Conservation (phyloP, 2,888 invertebrate species). For the Dimorphilus gyrociliatus region DNA sequence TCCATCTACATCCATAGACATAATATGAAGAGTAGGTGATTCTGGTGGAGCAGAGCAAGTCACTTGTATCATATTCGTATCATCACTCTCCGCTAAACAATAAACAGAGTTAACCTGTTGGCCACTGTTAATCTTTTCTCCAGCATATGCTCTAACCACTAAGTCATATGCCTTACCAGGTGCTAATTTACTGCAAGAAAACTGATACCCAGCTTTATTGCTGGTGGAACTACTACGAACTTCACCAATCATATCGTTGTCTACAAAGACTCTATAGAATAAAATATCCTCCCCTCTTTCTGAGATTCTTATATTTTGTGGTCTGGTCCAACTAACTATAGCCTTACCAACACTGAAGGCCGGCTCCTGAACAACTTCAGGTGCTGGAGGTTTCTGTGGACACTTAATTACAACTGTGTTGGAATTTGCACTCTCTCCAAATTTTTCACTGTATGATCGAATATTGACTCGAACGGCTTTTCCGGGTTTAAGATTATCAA, state of each 20-base stretch:
- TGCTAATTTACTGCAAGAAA: too few relatives aligned
- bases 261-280: too few relatives aligned
- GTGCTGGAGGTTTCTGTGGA: constrained; percentile 23
- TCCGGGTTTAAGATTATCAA: constrained; percentile 33
- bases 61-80: constrained; percentile 30
- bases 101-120: constrained; percentile 22
- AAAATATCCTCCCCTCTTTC: constrained; percentile 3
- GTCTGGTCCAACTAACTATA: constrained; percentile 32
- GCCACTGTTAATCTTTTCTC: constrained; percentile 20
- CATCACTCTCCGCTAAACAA: constrained; percentile 28
- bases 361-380: constrained; percentile 27
- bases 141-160: constrained; percentile 25
- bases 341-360: constrained; percentile 30
- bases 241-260: too few relatives aligned
- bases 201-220: too few relatives aligned
- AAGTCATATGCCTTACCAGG: too few relatives aligned
- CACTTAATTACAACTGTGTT: too few relatives aligned
- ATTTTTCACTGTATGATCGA: too few relatives aligned
- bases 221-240: too few relatives aligned
- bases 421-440: too few relatives aligned
- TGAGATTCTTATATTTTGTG: too few relatives aligned
- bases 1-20: constrained; percentile 31
- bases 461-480: too few relatives aligned
- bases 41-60: constrained; percentile 32
- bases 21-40: constrained; percentile 31